Conservation (phyloP, 2,113 vertebrate genomes). For the Galeopterus variegatus region DNA sequence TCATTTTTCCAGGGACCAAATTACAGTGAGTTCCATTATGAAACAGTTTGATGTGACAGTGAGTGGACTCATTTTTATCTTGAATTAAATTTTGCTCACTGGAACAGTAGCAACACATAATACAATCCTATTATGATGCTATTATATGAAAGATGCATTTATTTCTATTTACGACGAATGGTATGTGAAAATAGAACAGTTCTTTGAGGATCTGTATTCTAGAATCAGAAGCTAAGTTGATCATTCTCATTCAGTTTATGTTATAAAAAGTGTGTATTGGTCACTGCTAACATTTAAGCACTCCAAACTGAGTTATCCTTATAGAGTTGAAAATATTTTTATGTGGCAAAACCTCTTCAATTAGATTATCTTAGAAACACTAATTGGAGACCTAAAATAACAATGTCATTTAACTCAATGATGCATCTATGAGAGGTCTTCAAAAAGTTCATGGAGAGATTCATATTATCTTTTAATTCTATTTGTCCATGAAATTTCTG, state of each 20-base stretch:
- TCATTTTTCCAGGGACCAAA: conserved; percentile 54
- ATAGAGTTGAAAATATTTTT: conserved; percentile 5
- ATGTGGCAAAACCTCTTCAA: not conserved
- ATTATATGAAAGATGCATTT: not conserved
- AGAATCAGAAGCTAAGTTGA: conserved; percentile 27
- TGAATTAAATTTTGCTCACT: conserved; percentile 49
- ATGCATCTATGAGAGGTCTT: not conserved
- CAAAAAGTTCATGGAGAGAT: no score
- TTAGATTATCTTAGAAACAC: conserved; percentile 28
- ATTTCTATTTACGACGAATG: not conserved
- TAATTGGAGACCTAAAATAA: conserved; percentile 52
- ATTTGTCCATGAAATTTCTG: no score
- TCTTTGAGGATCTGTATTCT: not conserved
- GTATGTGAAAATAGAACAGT: not conserved
- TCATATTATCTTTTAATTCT: no score
- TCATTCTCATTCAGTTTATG: not conserved
- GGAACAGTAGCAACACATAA: conserved; percentile 20
- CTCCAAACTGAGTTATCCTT: not conserved
- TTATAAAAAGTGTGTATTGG: conserved; percentile 6
- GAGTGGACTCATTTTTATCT: conserved; percentile 5
- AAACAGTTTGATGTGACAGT: conserved; percentile 33
- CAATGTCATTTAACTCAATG: conserved; percentile 39
- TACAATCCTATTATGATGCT: not conserved
- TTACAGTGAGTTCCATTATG: conserved; percentile 33
- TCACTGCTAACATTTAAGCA: conserved; percentile 5